A percentile compares a stretch with the other conserved stretches of the same genome.
phyloP scores from a whole-genome alignment of 2,888 invertebrate species.

The Ferdinandea cuprea region DNA sequence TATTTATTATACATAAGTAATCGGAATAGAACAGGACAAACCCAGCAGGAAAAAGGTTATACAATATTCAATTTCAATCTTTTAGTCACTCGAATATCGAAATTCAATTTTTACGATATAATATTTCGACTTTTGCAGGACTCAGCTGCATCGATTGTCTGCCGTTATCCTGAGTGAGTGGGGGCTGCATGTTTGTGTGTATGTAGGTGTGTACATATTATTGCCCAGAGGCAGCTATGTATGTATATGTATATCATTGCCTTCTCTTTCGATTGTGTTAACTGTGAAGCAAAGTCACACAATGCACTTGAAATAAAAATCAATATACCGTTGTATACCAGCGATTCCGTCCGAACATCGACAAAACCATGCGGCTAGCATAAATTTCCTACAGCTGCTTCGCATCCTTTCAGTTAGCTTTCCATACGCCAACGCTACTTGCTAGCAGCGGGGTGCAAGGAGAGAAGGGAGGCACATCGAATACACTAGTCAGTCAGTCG shows the following conservation, averaged over 20 bases:
- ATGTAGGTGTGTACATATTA: constrained; percentile 1
- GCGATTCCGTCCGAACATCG: constrained; percentile 28
- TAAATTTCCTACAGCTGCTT: constrained; percentile 56
- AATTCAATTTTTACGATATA: constrained; percentile 29
- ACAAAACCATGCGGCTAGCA: constrained; percentile 50
- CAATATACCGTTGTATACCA: constrained; percentile 45
- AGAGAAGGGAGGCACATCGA: too few relatives aligned
- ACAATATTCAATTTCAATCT: constrained; percentile 24
- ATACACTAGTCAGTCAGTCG: constrained; percentile 45
- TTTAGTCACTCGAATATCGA: constrained; percentile 17
- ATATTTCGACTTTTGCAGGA: neutral
- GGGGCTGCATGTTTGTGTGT: too few relatives aligned
- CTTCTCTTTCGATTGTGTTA: constrained; percentile 7
- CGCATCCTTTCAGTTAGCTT: constrained; percentile 38
- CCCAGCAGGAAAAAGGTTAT: neutral
- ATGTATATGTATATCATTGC: too few relatives aligned
- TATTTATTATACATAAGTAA: too few relatives aligned
- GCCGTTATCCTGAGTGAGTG: neutral
- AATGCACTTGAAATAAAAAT: constrained; percentile 64
- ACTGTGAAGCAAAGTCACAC: constrained; percentile 47
- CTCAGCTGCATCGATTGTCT: constrained; percentile 18
- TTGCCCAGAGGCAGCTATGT: constrained; percentile 8
- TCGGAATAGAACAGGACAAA: too few relatives aligned
- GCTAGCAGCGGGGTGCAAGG: too few relatives aligned
- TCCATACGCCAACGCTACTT: constrained; percentile 7